Percentiles rank a stretch among this genome's conserved stretches.
phyloP scores from a whole-genome alignment of 2,113 vertebrate genomes.

The Rana temporaria region DNA sequence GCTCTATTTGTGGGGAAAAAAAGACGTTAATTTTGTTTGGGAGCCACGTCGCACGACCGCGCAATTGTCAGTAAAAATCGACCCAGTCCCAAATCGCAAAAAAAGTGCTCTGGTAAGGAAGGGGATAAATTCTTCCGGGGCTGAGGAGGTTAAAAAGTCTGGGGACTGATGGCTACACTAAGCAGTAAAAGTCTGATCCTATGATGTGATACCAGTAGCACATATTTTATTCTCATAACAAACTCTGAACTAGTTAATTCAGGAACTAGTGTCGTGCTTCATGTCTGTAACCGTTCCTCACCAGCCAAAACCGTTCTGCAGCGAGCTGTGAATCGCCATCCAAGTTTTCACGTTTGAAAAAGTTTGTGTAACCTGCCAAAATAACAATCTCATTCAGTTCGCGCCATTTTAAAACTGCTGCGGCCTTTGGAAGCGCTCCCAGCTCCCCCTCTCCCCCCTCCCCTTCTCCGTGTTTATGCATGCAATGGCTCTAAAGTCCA shows the following conservation, averaged over 20 bases:
- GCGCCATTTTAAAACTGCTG: constrained; percentile 11
- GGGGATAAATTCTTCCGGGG: too few species aligned
- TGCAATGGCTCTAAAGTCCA: not conserved
- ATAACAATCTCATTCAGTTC: constrained; percentile 10
- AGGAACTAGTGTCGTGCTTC: constrained; percentile 5
- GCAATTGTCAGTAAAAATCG: too few species aligned
- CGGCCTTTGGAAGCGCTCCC: not conserved
- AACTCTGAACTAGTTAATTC: constrained; percentile 11
- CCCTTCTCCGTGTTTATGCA: not conserved
- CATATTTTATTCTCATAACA: too few species aligned
- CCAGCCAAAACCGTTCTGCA: constrained; percentile 16
- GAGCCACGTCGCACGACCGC: too few species aligned
- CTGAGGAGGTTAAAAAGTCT: too few species aligned
- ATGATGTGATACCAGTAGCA: too few species aligned
- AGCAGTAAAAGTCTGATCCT: too few species aligned
- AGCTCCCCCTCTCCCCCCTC: not conserved
- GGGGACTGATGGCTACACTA: too few species aligned
- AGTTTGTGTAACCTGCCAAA: constrained; percentile 19
- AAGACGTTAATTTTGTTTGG: too few species aligned
- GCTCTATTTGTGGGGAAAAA: too few species aligned
- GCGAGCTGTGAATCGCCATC: not conserved
- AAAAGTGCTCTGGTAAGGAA: too few species aligned
- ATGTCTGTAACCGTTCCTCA: not conserved
- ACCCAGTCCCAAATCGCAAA: too few species aligned
- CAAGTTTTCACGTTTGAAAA: not conserved